Conservation (phyloP, 2,797 vertebrate species). For the Rhinoraja longicauda region DNA sequence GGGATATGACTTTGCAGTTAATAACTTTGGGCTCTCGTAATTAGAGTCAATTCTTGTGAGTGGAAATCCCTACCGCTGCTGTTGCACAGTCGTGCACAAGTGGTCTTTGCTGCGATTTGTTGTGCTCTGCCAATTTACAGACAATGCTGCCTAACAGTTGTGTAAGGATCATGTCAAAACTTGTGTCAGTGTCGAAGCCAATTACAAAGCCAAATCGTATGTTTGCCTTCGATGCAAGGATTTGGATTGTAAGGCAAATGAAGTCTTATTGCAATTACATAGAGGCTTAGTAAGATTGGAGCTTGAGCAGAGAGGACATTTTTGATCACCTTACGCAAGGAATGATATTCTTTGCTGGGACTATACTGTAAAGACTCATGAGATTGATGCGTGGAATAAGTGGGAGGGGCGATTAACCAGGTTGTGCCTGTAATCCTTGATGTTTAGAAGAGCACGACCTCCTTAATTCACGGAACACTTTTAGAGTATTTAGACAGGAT, state of each 20-base stretch:
- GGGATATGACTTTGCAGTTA: constrained; percentile 18
- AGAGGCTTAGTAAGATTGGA: neutral
- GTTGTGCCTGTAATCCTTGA: neutral
- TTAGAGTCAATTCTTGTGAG: neutral
- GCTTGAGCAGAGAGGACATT: neutral
- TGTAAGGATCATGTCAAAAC: neutral
- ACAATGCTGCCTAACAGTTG: neutral
- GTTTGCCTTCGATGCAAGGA: neutral
- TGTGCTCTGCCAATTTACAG: neutral
- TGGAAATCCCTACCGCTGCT: neutral
- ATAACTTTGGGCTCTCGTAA: neutral
- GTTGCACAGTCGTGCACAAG: neutral
- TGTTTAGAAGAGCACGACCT: neutral
- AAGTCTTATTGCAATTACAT: constrained; percentile 1
- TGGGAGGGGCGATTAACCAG: neutral
- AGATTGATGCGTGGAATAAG: neutral
- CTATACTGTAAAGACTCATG: neutral
- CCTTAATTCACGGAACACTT: neutral
- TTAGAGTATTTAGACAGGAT: neutral
- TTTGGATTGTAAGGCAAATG: neutral
- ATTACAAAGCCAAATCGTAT: neutral
- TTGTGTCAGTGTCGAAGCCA: neutral
- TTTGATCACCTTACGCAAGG: neutral
- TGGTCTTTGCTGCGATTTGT: neutral
- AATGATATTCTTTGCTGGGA: neutral